Conservation (phyloP, 2,797 vertebrate genomes). For the Cygnus olor region DNA sequence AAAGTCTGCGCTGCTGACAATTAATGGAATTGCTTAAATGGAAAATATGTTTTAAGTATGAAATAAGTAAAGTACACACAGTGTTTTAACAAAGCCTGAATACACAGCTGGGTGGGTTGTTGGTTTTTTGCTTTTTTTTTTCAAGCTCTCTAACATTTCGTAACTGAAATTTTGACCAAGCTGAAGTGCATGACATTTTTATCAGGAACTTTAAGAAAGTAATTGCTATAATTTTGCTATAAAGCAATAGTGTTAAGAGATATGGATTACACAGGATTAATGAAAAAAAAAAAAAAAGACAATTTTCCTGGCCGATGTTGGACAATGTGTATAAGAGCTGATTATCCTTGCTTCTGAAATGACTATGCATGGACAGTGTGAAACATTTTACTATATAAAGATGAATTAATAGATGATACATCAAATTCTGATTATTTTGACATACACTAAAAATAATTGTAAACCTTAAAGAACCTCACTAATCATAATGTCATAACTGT, state of each 20-base stretch:
- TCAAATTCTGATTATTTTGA: conserved; percentile 2
- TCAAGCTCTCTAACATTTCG: neutral
- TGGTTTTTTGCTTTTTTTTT: neutral
- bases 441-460: neutral
- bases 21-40: neutral
- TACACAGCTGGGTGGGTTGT: neutral
- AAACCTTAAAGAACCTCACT: neutral
- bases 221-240: neutral
- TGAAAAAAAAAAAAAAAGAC: neutral
- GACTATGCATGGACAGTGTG: neutral
- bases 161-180: neutral
- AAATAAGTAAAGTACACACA: neutral
- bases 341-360: neutral
- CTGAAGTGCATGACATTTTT: neutral
- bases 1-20: neutral
- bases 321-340: neutral
- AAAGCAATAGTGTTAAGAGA: neutral
- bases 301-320: neutral
- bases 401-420: neutral
- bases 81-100: neutral
- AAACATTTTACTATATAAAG: neutral
- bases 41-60: neutral
- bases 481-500: neutral
- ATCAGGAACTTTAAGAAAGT: neutral
- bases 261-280: neutral